A percentile compares a stretch with the other conserved stretches of the same genome.
These are phyloP conservation scores for Penaeus indicus DNA, from an alignment of 1,140 invertebrate species.

Conservation along the genomic window DNA sequence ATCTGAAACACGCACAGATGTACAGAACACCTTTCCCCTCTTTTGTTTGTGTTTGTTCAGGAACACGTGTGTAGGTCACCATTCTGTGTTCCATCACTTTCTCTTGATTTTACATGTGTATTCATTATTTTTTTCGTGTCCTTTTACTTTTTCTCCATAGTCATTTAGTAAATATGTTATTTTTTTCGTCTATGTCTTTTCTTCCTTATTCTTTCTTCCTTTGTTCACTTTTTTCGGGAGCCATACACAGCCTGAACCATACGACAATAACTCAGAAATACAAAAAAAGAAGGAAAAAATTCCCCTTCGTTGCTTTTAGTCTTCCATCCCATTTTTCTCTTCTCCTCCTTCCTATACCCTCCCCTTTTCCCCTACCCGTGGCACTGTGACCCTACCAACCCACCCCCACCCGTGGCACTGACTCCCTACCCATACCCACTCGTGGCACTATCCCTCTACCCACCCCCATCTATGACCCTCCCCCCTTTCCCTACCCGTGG, in stretches of 20 bases:
- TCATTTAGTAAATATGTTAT: not conserved
- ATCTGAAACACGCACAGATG: not conserved
- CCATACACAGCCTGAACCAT: not conserved
- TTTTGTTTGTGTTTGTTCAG: no score
- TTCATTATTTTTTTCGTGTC: not conserved
- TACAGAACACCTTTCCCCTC: no score
- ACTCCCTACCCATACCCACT: no score
- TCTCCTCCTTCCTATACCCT: no score
- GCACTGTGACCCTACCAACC: not conserved
- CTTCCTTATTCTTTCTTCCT: no score
- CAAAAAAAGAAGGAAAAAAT: constrained; percentile 21
- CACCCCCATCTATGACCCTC: not conserved
- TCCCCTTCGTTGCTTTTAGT: no score
- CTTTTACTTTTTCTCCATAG: not conserved
- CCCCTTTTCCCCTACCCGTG: no score
- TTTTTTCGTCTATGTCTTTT: not conserved
- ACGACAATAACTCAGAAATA: not conserved
- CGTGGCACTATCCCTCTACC: not conserved
- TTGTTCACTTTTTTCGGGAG: constrained; percentile 12
- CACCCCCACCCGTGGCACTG: not conserved
- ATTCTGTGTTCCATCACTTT: no score
- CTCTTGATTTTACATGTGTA: not conserved
- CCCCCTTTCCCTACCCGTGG: not conserved
- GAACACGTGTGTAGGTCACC: no score
- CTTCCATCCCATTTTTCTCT: no score